Evolutionary conservation across 1,140 invertebrate species (phyloP), one percentile per base, ranked within the genome.

Genomic region (Heliconius hermathena): DNA sequence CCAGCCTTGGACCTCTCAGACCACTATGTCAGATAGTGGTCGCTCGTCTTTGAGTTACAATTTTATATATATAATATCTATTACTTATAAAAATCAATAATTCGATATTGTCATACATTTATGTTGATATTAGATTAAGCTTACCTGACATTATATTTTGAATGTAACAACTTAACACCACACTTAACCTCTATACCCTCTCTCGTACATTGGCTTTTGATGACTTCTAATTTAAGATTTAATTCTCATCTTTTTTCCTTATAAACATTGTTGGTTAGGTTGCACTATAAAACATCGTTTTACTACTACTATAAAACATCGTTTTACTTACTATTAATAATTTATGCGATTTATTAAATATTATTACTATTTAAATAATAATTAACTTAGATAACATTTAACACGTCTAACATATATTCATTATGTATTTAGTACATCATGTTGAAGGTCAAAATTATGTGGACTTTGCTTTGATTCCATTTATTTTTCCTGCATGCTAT

Each of bases 11-110:
- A 41, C 54, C 74, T 11, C 60, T 66, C 66, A 33, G 54, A 71
- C 74, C 22, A 66, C 41, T 4, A 4, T 16, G 11, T 46, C 13
- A 36, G 6, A 36, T 36, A 36, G 33, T 36, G 33, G 4, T 16
- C 13, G 41, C 54, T 20, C 22, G 29, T 20, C 57, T 80, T 82
- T 57, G 54, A 83, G 16, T 38, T n/a, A 77, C 74, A 79, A 83
- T 72, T 72, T 79, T 57, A 81, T 83, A 73, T 33, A 72, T 1
- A 72, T 66, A 26, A 66, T 66, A 57, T n/a, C n/a, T 22, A 57
- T 22, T 57, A 9, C 9, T 2, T 41, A 41, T 8, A n/a, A 57
- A 57, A 57, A 57, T 11, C 6, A 57, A 3, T 66, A 57, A 2
- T 52, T 52, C 18, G n/a, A 57, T 57, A 13, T 66, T 66, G 11